Conservation (phyloP, 2,888 invertebrate species). For the Aphidius colemani region DNA sequence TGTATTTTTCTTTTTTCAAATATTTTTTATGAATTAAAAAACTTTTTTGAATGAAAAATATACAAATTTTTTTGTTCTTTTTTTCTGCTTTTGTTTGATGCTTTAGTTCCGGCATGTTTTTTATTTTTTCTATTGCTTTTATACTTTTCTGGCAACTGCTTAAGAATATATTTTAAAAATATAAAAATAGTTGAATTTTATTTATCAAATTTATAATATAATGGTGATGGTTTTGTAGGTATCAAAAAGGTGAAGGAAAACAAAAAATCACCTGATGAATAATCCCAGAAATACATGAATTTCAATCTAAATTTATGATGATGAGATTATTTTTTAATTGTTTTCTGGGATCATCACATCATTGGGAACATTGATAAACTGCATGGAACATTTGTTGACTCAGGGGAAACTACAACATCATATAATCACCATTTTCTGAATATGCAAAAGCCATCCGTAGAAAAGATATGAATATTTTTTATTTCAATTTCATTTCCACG, state of each 20-base stretch:
- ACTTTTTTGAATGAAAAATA: too few relatives aligned
- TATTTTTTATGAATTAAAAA: too few relatives aligned
- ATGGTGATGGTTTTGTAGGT: too few relatives aligned
- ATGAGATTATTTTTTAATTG: too few relatives aligned
- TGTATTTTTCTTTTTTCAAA: too few relatives aligned
- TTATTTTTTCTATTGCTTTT: conserved; percentile 9
- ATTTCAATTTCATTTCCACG: conserved; percentile 27
- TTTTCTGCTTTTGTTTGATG: background rate
- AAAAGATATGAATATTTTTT: conserved; percentile 22
- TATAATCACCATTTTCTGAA: conserved; percentile 42
- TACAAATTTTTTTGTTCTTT: conserved; percentile 1
- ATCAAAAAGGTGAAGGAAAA: too few relatives aligned
- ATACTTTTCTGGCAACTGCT: background rate
- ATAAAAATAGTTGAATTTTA: too few relatives aligned
- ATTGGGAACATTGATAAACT: conserved; percentile 23
- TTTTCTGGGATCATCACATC: conserved; percentile 11
- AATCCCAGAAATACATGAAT: too few relatives aligned
- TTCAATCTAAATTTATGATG: too few relatives aligned
- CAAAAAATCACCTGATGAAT: too few relatives aligned
- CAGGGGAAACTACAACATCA: conserved; percentile 45
- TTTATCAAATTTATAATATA: too few relatives aligned
- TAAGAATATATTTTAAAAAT: too few relatives aligned
- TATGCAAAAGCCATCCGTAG: conserved; percentile 29
- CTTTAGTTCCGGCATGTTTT: background rate
- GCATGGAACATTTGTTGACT: conserved; percentile 29